Evolutionary conservation across 2,797 vertebrate species (phyloP), one percentile per base, ranked within the genome.

Genomic region (Hoplostethus atlanticus): DNA sequence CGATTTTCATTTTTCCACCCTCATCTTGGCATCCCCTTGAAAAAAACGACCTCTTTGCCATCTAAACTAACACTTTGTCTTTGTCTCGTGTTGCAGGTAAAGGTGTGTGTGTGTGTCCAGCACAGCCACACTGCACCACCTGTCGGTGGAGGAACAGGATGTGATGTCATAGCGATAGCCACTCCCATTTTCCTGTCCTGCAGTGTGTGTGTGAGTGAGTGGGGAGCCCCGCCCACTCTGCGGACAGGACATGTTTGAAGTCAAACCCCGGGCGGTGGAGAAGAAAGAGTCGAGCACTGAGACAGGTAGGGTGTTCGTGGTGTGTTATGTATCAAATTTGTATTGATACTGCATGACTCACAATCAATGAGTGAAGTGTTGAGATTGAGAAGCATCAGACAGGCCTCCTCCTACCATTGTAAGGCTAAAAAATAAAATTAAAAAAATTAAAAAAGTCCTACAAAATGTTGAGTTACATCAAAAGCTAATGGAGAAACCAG

Each of bases 261-360:
- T 94, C 84, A 95, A 94, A 93, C 95, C 95, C 83, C 97, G 96
- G 93, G 96, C 88, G 67, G 94, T 95, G 93, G 94, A 95, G 90
- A 95, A 95, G 87, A 93, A 92, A 59, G 95, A 95, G 84, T 92
- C 95, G 2, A 95, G 96, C 89, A 95, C 93, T 13, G 87, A 96
- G 93, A 95, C 96, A 83, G 97, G 97, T 98, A 83, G 0, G 55
- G 15, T 1, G 46, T 42, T 5, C 15, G 54, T 38, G 17, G 16
- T 6, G 31, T 63, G 13, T 11, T 6, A 25, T 63, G 13, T 11
- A 5, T 12, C 47, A 36, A 9, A 48, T 31, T 1, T 15, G n/a
- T 46, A 7, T 21, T 56, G 12, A 56, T 2, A 2, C 1, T 13
- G 15, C 7, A 2, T 42, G n/a, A n/a, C n/a, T n/a, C n/a, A n/a